phyloP scores from a whole-genome alignment of 37 sponge, comb jelly and placozoan species.

The Chondrilla cf. caribensis region DNA sequence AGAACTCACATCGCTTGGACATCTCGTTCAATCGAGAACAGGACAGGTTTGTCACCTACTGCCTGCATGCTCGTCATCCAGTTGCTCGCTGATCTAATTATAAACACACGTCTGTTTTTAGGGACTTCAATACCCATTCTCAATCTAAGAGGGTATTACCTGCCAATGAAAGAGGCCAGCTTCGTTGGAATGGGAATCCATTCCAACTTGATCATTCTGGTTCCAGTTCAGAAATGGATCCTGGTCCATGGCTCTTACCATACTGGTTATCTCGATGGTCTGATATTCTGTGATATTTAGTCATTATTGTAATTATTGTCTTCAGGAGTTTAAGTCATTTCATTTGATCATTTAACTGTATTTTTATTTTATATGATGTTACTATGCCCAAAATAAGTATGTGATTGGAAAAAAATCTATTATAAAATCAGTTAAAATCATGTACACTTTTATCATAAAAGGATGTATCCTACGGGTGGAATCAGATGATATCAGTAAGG shows the following conservation, averaged over 20 bases:
- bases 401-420: no score
- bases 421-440: no score
- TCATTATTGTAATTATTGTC: neutral
- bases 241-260: constrained; percentile 75
- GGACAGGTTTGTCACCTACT: constrained; percentile 44
- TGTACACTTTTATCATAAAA: no score
- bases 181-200: constrained; percentile 78
- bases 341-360: no score
- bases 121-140: constrained; percentile 27
- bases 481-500: no score
- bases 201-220: constrained; percentile 57
- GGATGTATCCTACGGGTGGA: no score
- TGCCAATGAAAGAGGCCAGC: constrained; percentile 70
- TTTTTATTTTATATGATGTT: no score
- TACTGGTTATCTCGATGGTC: constrained; percentile 81
- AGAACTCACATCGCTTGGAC: constrained; percentile 78
- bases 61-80: neutral
- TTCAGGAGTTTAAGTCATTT: no score
- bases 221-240: constrained; percentile 68
- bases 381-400: no score
- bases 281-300: constrained; percentile 42
- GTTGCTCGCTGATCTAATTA: neutral
- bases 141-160: constrained; percentile 70
- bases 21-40: constrained; percentile 64
- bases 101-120: neutral